A percentile compares a stretch with the other conserved stretches of the same genome.
phyloP scores from a whole-genome alignment of 1,140 invertebrate species.

The Scaptodrosophila lebanonensis region DNA sequence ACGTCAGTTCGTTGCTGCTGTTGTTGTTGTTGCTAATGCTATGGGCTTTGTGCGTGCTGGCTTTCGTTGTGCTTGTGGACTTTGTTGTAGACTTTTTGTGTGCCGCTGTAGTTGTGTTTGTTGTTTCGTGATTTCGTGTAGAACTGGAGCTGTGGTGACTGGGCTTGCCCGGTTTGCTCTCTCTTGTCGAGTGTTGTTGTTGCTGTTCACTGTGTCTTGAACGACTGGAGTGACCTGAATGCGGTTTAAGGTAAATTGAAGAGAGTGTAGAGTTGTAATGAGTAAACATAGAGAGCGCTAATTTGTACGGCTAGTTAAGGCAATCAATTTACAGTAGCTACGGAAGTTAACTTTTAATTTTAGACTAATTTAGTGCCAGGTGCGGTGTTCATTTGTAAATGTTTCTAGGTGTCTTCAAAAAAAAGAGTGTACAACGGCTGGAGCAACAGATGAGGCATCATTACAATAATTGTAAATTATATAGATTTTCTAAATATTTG shows the following conservation, averaged over 20 bases:
- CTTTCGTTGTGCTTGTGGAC: conserved; percentile 34
- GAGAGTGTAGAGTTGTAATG: background rate
- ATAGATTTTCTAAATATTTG: too few species aligned
- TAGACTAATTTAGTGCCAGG: conserved; percentile 6
- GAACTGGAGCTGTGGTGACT: conserved; percentile 28
- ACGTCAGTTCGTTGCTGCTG: conserved; percentile 65
- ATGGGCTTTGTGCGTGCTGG: conserved; percentile 43
- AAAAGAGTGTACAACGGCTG: too few species aligned
- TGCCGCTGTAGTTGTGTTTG: conserved; percentile 21
- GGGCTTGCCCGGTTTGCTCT: conserved; percentile 45
- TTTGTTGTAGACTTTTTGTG: conserved; percentile 54
- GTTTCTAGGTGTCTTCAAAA: background rate
- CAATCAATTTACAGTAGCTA: conserved; percentile 11
- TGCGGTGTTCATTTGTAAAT: conserved; percentile 8
- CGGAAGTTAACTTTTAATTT: conserved; percentile 11
- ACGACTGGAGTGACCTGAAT: conserved; percentile 72
- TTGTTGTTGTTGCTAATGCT: conserved; percentile 20
- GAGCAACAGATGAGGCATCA: too few species aligned
- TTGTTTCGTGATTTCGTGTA: conserved; percentile 25
- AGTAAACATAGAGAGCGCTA: background rate
- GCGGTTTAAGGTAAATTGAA: background rate
- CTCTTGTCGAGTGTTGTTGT: conserved; percentile 19
- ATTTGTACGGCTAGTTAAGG: conserved; percentile 1
- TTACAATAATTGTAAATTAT: too few species aligned
- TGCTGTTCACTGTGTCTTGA: conserved; percentile 59